Base-by-base conservation (phyloP, 2,888 invertebrate genomes). In the Serrognathus titanus region DNA sequence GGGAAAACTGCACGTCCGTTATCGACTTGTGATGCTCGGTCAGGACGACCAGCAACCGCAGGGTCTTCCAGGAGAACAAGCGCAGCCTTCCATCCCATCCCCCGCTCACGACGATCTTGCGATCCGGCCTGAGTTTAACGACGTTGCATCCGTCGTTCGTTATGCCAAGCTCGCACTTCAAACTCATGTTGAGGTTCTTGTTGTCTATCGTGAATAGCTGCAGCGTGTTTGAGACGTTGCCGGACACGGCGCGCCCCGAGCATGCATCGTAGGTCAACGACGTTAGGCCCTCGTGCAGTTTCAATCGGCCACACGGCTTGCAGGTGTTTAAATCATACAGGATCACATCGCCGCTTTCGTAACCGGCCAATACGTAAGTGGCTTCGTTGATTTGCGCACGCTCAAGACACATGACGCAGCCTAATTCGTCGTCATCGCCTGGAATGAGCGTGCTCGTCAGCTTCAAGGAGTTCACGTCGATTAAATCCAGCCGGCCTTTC, bases 81-180 rank as follows among this genome's bases (percentile, higher is more conserved):
- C 90, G 81, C 58, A 90, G 79, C 59, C 86, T 82, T 1, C 89
- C 87, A 70, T 92, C 91, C 88, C 89, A 90, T 36, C 90, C 88
- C 9, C 87, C 92, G 0, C 85, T 81, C 13, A 85, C 84, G 66
- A 91, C 86, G 6, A 92, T 85, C 73, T 88, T 90, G 3, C 84
- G 81, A 73, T 91, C 91, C 0, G 79, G 76, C 24, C 90, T 81
- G 61, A 89, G 80, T 65, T 82, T 82, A 6, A 90, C 82, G 64
- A 84, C 82, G 67, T 88, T 88, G 41, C 86, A 85, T 6, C 91
- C 90, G 1, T 87, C 81, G 74, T 89, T 90, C 68, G 86, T 89
- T n/a, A 91, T 81, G 37, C 79, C 76, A 53, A 88, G 77, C 69
- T 87, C 85, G 66, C 81, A 74, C 70, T 84, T 83, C 62, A 86